Evolutionary conservation across 2,113 vertebrate genomes (phyloP).

Genomic region (Boulengeromyrus knoepffleri): DNA sequence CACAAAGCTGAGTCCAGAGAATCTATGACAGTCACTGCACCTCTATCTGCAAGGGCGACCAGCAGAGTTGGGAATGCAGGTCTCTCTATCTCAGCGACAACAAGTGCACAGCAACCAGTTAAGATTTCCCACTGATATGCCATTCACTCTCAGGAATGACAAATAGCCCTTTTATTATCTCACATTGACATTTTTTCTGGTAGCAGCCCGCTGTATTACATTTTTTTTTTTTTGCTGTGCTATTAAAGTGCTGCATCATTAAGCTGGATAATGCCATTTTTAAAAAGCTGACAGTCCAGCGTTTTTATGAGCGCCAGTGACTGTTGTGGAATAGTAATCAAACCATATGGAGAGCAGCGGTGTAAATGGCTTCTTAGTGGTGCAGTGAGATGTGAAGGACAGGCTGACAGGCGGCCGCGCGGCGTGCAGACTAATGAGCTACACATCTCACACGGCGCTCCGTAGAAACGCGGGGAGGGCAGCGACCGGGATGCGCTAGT

Average conservation of each 20-base stretch:
- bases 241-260: slow-evolving; percentile 65
- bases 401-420: slow-evolving; percentile 55
- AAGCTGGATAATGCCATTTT: slow-evolving; percentile 58
- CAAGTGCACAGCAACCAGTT: slow-evolving; percentile 30
- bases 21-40: neutral
- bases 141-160: slow-evolving; percentile 57
- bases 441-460: slow-evolving; percentile 44
- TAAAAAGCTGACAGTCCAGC: slow-evolving; percentile 48
- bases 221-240: slow-evolving; percentile 38
- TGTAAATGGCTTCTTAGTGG: slow-evolving; percentile 70
- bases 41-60: slow-evolving; percentile 18
- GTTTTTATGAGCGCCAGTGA: slow-evolving; percentile 40
- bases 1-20: neutral
- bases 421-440: slow-evolving; percentile 63
- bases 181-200: slow-evolving; percentile 57
- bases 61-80: neutral
- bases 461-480: slow-evolving; percentile 5
- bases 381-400: slow-evolving; percentile 73
- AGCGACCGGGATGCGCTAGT: slow-evolving; percentile 12
- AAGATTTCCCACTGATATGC: slow-evolving; percentile 47
- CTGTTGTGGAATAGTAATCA: slow-evolving; percentile 53
- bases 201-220: slow-evolving; percentile 46
- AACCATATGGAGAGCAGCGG: slow-evolving; percentile 61
- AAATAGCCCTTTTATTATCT: slow-evolving; percentile 62
- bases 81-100: slow-evolving; percentile 20